Evolutionary conservation across 2,797 vertebrate species (phyloP), one percentile per base, ranked within the genome.

Genomic region (Macropodus opercularis): DNA sequence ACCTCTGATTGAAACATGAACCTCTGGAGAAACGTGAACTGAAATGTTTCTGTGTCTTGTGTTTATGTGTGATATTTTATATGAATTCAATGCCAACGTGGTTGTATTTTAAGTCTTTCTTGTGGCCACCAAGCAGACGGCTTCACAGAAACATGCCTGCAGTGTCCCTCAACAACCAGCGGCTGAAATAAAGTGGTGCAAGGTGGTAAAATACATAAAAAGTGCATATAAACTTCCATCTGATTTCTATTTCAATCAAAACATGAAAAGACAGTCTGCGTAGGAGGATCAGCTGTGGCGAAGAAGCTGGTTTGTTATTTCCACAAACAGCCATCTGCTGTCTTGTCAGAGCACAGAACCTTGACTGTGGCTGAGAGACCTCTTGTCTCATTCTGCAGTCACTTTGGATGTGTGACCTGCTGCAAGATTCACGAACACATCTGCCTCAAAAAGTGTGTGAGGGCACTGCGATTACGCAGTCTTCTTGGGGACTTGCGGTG

Each of bases 311-410:
- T 78, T 86, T 73, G 77, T 81, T 84, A 65, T 82, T 84, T 77
- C 69, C 79, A 75, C 79, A 67, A 83, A 78, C 85, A 46, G 71
- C 84, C 88, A 88, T 89, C 87, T 90, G 88, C 72, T 84, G 60
- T 56, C 77, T 85, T 83, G 81, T 84, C 85, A 83, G 82, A 77
- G 65, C 74, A 65, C 49, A 77, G 79, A 83, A 83, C 86, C 77
- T 86, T 82, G 84, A 78, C 77, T 85, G 77, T 60, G 72, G 73
- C 79, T 70, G 40, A 61, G 81, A 86, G 80, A 85, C 82, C 82
- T 81, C 85, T 71, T 62, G 81, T 79, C 80, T 87, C 80, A 89
- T 86, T 87, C 70, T 75, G 70, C 75, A 85, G 70, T 84, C 87
- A 67, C 70, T 79, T 82, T 63, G 77, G 57, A 70, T 84, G 61